These are phyloP conservation scores for Argyresthia albistria DNA, from an alignment of 2,888 invertebrate genomes.

Conservation along the genomic window DNA sequence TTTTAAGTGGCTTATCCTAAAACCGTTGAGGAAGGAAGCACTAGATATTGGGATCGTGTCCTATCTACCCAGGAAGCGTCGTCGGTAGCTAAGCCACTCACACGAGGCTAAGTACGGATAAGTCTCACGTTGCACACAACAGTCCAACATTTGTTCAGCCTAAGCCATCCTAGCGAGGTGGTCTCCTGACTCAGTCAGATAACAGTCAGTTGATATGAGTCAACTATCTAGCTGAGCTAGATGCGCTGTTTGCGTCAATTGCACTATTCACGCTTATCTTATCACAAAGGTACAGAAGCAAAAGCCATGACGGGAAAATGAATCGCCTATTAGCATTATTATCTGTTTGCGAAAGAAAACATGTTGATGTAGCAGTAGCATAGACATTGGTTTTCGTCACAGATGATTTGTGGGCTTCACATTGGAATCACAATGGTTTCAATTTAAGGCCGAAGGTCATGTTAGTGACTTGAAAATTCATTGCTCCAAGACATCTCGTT, in stretches of 20 bases:
- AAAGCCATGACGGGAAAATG: too few relatives aligned
- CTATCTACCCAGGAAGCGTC: slow-evolving; percentile 56
- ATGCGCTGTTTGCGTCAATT: too few relatives aligned
- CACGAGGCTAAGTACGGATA: slow-evolving; percentile 46
- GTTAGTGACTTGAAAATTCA: slow-evolving; percentile 47
- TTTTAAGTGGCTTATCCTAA: slow-evolving; percentile 55
- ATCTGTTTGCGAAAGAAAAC: neutral
- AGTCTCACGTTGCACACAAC: slow-evolving; percentile 32
- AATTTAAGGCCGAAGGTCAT: slow-evolving; percentile 53
- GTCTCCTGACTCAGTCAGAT: slow-evolving; percentile 4
- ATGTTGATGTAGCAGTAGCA: neutral
- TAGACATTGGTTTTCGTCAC: slow-evolving; percentile 1
- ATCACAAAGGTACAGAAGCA: too few relatives aligned
- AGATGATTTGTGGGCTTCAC: slow-evolving; percentile 1
- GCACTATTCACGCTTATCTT: too few relatives aligned
- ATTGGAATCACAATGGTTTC: slow-evolving; percentile 33
- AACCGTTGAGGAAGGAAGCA: slow-evolving; percentile 53
- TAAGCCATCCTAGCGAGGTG: neutral
- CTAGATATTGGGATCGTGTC: slow-evolving; percentile 42
- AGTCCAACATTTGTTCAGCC: neutral
- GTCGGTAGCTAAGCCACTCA: slow-evolving; percentile 23
- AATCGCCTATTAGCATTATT: too few relatives aligned
- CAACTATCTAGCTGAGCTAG: neutral
- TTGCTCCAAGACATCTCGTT: slow-evolving; percentile 20
- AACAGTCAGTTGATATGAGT: neutral